These are phyloP conservation scores for Branchinecta lynchi DNA, from an alignment of 1,140 invertebrate genomes.

Conservation along the genomic window DNA sequence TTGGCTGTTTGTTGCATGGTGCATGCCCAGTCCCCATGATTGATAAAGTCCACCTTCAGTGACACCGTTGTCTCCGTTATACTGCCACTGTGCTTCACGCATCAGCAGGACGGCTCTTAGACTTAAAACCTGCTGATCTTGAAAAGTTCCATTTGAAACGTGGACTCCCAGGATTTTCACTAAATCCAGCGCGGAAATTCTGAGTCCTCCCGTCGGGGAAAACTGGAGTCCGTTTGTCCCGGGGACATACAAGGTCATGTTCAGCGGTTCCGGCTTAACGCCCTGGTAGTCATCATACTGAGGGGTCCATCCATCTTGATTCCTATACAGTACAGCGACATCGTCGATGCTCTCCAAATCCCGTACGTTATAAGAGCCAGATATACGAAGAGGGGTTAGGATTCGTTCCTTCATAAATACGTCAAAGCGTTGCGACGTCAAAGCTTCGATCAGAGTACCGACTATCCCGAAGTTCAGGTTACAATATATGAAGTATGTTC, in stretches of 20 bases:
- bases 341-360: background rate
- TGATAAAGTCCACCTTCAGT: slow-evolving; percentile 8
- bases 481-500: background rate
- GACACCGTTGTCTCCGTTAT: background rate
- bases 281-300: background rate
- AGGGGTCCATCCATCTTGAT: background rate
- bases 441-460: background rate
- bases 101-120: background rate
- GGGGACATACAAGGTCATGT: background rate
- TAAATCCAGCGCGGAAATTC: background rate
- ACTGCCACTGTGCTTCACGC: background rate
- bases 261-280: background rate
- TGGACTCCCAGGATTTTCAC: background rate
- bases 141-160: background rate
- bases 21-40: background rate
- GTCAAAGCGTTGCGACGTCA: background rate
- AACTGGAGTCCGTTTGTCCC: background rate
- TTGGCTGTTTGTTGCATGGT: background rate
- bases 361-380: background rate
- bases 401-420: background rate
- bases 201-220: background rate
- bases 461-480: background rate
- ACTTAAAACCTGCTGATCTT: background rate
- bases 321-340: background rate
- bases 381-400: background rate